Percentiles rank a stretch among this genome's conserved stretches.
Conservation (phyloP, 2,888 invertebrate genomes). For the Desoria tigrina region DNA sequence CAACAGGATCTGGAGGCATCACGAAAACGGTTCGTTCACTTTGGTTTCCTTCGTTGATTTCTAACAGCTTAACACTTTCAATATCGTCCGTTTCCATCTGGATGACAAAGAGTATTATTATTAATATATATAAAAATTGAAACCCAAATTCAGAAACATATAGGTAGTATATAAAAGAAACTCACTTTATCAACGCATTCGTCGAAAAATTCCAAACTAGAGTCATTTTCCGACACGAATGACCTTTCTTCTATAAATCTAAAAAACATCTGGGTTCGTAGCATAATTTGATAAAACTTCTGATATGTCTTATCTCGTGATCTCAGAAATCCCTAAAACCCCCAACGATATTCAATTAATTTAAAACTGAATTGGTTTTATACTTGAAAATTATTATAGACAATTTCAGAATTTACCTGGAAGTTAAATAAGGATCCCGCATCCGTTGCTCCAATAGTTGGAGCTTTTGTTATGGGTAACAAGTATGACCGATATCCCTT, state of each 20-base stretch:
- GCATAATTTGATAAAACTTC: conserved; percentile 82
- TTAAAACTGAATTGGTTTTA: too few relatives aligned
- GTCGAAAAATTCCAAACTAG: conserved; percentile 93
- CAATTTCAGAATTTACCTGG: conserved; percentile 58
- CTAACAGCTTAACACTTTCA: conserved; percentile 68
- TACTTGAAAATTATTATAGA: background rate
- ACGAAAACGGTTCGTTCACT: conserved; percentile 93
- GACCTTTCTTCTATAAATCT: conserved; percentile 98
- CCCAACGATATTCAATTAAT: background rate
- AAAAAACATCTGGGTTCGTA: conserved; percentile 96
- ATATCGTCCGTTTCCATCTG: conserved; percentile 60
- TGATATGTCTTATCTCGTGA: conserved; percentile 77
- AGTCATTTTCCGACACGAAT: conserved; percentile 97
- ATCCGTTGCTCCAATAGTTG: conserved; percentile 91
- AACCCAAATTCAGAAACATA: too few relatives aligned
- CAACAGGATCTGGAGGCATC: conserved; percentile 79
- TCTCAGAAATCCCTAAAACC: conserved; percentile 68
- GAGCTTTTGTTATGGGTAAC: conserved; percentile 89
- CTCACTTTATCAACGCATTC: conserved; percentile 84
- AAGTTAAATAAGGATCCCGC: conserved; percentile 92
- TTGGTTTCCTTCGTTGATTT: conserved; percentile 71
- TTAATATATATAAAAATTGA: conserved; percentile 4
- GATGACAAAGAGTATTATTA: conserved; percentile 31
- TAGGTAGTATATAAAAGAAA: too few relatives aligned
- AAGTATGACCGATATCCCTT: conserved; percentile 86